These are phyloP conservation scores for Phrynocephalus vlangalii DNA, from an alignment of 2,797 vertebrate genomes.

Conservation along the genomic window DNA sequence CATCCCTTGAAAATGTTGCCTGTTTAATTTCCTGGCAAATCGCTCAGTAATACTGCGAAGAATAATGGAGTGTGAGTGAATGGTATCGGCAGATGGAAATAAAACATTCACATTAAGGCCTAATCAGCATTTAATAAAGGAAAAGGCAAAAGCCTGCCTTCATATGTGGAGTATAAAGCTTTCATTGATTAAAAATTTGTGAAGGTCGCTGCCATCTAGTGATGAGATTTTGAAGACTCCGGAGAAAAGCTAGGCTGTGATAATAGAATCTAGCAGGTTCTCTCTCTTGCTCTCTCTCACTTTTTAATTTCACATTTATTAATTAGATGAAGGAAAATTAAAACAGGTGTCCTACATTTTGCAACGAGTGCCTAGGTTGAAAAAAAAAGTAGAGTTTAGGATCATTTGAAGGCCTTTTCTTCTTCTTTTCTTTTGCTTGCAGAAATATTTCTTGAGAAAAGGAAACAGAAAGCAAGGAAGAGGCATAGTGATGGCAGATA, in stretches of 20 bases:
- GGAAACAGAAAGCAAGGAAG: neutral
- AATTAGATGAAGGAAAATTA: conserved; percentile 11
- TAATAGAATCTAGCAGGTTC: neutral
- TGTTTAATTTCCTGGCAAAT: conserved; percentile 14
- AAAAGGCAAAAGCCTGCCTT: conserved; percentile 14
- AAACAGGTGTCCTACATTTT: neutral
- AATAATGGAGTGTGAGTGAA: conserved; percentile 15
- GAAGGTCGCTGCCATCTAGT: conserved; percentile 79
- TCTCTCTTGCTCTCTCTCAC: no score
- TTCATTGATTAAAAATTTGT: conserved; percentile 61
- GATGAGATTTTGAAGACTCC: conserved; percentile 74
- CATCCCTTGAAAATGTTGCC: neutral
- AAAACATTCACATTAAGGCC: neutral
- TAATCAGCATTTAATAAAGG: conserved; percentile 13
- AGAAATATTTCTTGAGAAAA: neutral
- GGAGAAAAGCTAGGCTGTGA: conserved; percentile 4
- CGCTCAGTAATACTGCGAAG: conserved; percentile 24
- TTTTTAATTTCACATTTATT: neutral
- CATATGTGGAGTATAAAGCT: neutral
- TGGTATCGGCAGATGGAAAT: neutral
- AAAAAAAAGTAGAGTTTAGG: neutral
- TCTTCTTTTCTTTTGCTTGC: neutral
- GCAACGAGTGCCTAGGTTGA: neutral
- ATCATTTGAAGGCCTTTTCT: neutral
- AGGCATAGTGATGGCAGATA: no score